phyloP scores from a whole-genome alignment of 2,888 invertebrate species.

The Orthosia gracilis region DNA sequence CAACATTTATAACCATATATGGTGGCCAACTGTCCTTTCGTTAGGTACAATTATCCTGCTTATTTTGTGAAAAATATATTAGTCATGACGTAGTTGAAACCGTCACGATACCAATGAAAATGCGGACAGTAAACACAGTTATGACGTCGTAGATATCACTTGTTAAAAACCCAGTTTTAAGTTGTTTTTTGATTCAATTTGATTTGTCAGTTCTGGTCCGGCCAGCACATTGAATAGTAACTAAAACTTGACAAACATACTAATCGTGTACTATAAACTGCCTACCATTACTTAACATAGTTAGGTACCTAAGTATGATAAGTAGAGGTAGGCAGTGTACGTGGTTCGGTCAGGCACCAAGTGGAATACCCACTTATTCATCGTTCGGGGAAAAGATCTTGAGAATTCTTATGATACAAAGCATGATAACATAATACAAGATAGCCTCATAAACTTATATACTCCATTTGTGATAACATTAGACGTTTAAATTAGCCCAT shows the following conservation, averaged over 20 bases:
- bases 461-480: no score
- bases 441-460: background rate
- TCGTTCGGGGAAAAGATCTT: constrained; percentile 42
- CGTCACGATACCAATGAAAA: background rate
- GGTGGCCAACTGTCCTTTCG: no score
- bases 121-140: background rate
- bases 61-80: background rate
- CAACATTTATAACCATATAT: background rate
- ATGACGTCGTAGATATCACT: constrained; percentile 6
- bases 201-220: constrained; percentile 4
- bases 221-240: constrained; percentile 6
- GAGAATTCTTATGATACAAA: constrained; percentile 12
- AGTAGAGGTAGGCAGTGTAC: background rate
- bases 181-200: constrained; percentile 9
- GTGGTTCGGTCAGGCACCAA: background rate
- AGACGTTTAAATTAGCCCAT: no score
- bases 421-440: background rate
- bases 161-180: constrained; percentile 28
- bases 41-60: background rate
- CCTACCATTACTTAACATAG: background rate
- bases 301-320: background rate
- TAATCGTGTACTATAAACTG: background rate
- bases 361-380: constrained; percentile 52
- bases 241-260: constrained; percentile 10
- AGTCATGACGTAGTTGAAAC: background rate